Conservation (phyloP, 2,888 invertebrate species). For the Heteromurus nitidus region DNA sequence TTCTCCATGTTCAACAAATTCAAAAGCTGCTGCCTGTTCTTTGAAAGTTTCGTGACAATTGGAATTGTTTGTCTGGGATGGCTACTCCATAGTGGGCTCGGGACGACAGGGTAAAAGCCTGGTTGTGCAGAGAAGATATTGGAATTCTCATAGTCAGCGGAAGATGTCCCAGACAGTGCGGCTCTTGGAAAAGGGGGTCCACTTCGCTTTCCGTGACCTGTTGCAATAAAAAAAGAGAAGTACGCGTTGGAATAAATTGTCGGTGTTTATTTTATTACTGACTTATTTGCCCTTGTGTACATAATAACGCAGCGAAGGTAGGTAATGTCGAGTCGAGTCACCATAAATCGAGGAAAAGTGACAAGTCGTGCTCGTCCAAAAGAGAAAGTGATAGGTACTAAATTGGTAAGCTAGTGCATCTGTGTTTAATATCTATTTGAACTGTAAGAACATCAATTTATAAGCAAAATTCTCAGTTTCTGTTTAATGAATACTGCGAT, state of each 20-base stretch:
- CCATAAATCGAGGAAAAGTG: too few species aligned
- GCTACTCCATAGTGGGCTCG: not conserved
- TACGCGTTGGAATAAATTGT: too few species aligned
- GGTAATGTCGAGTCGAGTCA: not conserved
- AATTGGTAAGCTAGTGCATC: not conserved
- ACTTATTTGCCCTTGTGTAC: not conserved
- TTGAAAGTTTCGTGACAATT: not conserved
- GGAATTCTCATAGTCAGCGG: not conserved
- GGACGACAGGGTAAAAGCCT: not conserved
- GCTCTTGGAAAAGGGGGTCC: slow-evolving; percentile 21
- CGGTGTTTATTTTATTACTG: too few species aligned
- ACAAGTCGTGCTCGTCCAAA: too few species aligned
- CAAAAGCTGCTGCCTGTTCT: not conserved
- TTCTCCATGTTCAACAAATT: not conserved
- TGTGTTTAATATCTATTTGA: too few species aligned
- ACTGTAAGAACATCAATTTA: too few species aligned
- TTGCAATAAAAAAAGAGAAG: slow-evolving; percentile 27
- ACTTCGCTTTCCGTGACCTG: slow-evolving; percentile 69
- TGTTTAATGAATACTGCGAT: too few species aligned
- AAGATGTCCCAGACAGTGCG: not conserved
- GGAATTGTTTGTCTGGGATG: not conserved
- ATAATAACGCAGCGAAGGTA: not conserved
- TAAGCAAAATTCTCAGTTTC: too few species aligned
- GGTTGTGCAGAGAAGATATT: not conserved
- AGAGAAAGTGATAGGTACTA: not conserved